A percentile compares a stretch with the other conserved stretches of the same genome.
These are phyloP conservation scores for Stegophylla sp. DNA, from an alignment of 2,888 invertebrate genomes.

Conservation along the genomic window DNA sequence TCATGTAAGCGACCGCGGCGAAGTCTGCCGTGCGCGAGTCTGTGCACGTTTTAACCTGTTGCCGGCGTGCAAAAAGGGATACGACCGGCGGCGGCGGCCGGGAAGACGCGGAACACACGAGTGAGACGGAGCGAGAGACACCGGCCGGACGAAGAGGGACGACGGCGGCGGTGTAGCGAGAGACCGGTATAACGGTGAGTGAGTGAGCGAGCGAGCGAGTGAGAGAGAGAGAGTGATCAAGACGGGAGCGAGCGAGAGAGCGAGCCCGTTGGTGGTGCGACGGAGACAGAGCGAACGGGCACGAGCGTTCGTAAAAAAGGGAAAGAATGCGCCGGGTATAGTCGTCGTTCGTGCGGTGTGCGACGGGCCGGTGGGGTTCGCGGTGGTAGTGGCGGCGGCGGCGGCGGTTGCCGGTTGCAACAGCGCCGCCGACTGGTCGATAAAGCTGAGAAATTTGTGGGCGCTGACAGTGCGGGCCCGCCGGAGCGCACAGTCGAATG, in stretches of 20 bases:
- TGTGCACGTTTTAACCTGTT: conserved; percentile 58
- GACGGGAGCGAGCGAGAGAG: not conserved
- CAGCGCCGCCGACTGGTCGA: conserved; percentile 59
- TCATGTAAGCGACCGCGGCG: conserved; percentile 1
- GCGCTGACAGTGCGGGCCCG: conserved; percentile 59
- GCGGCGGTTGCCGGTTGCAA: conserved; percentile 58
- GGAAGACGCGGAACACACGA: conserved; percentile 32
- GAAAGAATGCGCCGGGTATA: conserved; percentile 49
- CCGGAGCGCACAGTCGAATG: conserved; percentile 40
- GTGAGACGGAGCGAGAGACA: conserved; percentile 2
- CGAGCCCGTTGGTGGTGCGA: not conserved
- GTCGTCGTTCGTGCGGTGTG: conserved; percentile 18
- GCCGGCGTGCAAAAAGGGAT: conserved; percentile 49
- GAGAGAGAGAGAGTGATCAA: not conserved
- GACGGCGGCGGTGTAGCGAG: not conserved
- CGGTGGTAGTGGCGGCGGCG: conserved; percentile 33
- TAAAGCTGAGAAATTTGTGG: conserved; percentile 59
- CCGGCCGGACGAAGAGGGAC: not conserved
- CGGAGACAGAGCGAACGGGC: not conserved
- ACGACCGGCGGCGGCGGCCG: conserved; percentile 18
- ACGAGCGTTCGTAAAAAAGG: conserved; percentile 8
- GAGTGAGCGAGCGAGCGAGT: not conserved
- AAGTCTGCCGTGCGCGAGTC: conserved; percentile 24
- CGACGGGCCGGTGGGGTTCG: conserved; percentile 5
- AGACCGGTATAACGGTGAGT: not conserved